Conservation (phyloP, 2,888 invertebrate genomes). For the Acanthacorydalis orientalis region DNA sequence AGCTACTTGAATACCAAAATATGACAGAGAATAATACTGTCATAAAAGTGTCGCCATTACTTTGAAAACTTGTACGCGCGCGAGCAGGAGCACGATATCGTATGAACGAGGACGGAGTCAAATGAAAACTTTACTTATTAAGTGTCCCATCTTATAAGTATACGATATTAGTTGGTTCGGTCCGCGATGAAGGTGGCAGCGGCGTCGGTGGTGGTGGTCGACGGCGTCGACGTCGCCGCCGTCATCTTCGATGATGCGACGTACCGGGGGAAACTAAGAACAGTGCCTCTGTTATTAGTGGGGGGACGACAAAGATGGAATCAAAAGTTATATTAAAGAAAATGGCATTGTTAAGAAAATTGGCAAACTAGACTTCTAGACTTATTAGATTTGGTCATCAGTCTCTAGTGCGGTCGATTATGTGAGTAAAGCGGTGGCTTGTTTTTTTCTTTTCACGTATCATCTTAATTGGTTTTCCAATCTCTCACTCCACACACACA, state of each 20-base stretch:
- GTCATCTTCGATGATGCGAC: too few relatives aligned
- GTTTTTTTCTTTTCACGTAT: too few relatives aligned
- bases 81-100: neutral
- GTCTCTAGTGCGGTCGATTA: too few relatives aligned
- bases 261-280: too few relatives aligned
- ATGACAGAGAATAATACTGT: neutral
- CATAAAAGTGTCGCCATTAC: neutral
- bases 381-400: constrained; percentile 20
- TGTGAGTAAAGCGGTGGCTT: too few relatives aligned
- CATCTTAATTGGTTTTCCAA: too few relatives aligned
- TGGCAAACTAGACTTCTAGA: constrained; percentile 22
- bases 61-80: neutral
- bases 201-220: too few relatives aligned
- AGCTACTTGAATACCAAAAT: neutral
- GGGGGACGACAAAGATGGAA: neutral
- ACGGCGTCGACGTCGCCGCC: too few relatives aligned
- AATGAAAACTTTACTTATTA: constrained; percentile 26
- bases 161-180: constrained; percentile 18
- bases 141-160: constrained; percentile 20
- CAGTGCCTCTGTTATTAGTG: too few relatives aligned
- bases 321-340: constrained; percentile 19
- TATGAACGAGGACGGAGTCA: constrained; percentile 14
- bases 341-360: constrained; percentile 25
- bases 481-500: too few relatives aligned
- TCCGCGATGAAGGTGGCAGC: neutral